Evolutionary conservation across 2,113 vertebrate species (phyloP).

Genomic region (Ochotona princeps): DNA sequence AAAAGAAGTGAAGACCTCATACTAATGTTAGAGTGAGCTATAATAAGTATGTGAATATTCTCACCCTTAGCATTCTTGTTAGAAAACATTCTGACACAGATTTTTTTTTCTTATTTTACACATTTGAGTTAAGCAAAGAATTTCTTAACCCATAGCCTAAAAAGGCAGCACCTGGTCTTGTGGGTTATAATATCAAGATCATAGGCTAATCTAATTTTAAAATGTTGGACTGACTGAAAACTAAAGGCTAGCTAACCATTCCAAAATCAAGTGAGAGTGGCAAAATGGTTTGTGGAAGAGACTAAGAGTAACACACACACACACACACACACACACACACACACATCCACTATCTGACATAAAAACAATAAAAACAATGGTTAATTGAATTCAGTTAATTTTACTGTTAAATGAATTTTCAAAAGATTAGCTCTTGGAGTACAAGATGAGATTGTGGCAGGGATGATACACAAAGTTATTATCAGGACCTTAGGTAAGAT

Average conservation of each 20-base stretch:
- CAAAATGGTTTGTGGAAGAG: neutral
- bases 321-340: neutral
- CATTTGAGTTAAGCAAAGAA: neutral
- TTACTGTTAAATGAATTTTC: neutral
- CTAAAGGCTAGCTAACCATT: neutral
- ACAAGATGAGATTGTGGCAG: neutral
- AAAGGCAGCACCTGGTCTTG: neutral
- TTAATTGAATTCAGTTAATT: neutral
- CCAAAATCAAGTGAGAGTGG: neutral
- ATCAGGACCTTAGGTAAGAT: neutral
- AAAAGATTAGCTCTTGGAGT: neutral
- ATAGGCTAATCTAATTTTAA: neutral
- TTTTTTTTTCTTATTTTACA: constrained; percentile 27
- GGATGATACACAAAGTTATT: neutral
- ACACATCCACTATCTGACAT: too few relatives aligned
- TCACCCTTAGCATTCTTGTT: neutral
- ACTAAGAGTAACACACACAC: neutral
- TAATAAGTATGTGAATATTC: neutral
- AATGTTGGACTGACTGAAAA: neutral
- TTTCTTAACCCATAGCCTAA: neutral
- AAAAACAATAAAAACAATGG: neutral
- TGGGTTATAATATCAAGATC: neutral
- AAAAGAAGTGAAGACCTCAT: neutral
- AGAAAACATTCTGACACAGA: neutral
- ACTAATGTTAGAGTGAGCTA: neutral